Conservation (phyloP, 2,888 invertebrate genomes). For the Tetragnatha montana region DNA sequence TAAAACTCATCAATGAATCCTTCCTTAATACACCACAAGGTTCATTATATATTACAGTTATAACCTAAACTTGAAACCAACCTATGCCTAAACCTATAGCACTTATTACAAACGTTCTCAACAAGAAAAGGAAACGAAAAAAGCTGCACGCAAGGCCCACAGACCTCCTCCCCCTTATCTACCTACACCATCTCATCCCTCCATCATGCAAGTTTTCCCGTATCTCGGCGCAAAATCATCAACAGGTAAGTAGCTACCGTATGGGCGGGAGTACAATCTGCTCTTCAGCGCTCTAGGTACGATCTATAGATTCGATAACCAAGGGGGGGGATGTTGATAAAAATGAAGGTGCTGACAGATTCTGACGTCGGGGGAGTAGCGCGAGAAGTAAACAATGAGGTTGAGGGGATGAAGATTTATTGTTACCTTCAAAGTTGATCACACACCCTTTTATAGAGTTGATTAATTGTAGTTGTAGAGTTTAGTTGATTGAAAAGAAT, state of each 20-base stretch:
- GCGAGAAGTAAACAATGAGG: neutral
- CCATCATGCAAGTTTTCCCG: constrained; percentile 22
- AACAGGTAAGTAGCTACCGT: neutral
- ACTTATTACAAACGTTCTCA: neutral
- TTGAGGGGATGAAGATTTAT: neutral
- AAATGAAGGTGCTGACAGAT: constrained; percentile 1
- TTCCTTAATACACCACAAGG: no score
- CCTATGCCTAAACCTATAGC: neutral
- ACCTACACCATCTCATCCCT: constrained; percentile 29
- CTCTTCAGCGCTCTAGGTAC: constrained; percentile 41
- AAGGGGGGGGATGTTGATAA: constrained; percentile 14
- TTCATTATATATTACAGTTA: no score
- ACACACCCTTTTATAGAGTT: neutral
- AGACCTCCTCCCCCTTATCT: constrained; percentile 8
- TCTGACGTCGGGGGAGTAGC: constrained; percentile 26
- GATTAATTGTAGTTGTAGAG: neutral
- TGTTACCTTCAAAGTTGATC: neutral
- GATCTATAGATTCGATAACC: constrained; percentile 17
- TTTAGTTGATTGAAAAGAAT: neutral
- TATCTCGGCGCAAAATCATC: constrained; percentile 38
- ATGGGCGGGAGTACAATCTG: constrained; percentile 25
- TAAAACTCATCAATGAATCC: no score
- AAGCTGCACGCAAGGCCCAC: neutral
- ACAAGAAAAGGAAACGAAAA: neutral
- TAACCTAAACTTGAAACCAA: neutral